Base-by-base conservation (phyloP, 2,113 vertebrate species). In the Pyrgilauda ruficollis region DNA sequence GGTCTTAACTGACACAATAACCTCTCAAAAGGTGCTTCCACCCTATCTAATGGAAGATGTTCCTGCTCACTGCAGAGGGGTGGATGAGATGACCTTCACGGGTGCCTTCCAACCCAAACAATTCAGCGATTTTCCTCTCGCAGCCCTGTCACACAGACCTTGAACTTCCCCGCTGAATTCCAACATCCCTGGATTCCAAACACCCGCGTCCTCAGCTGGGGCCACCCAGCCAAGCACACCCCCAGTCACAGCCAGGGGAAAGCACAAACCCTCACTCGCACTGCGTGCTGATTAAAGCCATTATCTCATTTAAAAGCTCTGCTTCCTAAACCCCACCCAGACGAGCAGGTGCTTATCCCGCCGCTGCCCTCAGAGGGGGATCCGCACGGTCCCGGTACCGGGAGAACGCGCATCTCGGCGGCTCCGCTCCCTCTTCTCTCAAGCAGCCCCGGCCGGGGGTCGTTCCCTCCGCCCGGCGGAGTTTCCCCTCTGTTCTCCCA, bases 181-280 rank as follows among this genome's bases (percentile, higher is more conserved):
- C 43, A 10, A 49, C 37, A 37, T 41, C 39, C 39, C 39, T 12
- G 39, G 39, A 41, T 41, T 41, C 39, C 39, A 41, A 41, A 43
- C 58, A 10, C 21, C 46, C 41, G 0, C 7, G 6, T 16, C 33
- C 85, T 6, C 41, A 5, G 92, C 13, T 15, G 37, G 17, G 9
- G 62, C 35, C 55, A 8, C 43, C 18, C 47, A 13, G n/a, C 26
- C 64, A 5, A 6, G 44, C 59, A 22, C 35, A 5, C 1, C 4
- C 4, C 2, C 9, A 5, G 1, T 6, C 0, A 8, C 14, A 15
- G 4, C 33, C 6, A 8, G 47, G 1, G 12, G 13, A 56, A 69
- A 62, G 26, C 63, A 43, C 41, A 16, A 22, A 19, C 6, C 28
- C 26, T 20, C 3, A 16, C 46, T 15, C 1, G 31, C n/a, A 1